Evolutionary conservation across 2,113 vertebrate species (phyloP).

Genomic region (Otis tarda): DNA sequence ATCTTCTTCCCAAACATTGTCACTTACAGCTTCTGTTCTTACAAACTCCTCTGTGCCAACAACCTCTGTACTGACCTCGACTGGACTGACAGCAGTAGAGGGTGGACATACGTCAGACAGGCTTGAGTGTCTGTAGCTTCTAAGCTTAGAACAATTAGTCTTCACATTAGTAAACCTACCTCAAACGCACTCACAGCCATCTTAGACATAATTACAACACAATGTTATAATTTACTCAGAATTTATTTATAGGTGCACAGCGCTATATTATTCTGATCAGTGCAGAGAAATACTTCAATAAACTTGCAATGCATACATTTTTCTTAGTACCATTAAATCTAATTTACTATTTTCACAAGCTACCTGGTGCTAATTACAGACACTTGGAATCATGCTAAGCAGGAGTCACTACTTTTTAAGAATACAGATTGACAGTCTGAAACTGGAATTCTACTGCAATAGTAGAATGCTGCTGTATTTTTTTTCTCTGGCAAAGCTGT

Average conservation of each 20-base stretch:
- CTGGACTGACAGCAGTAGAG: background rate
- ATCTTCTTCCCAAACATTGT: background rate
- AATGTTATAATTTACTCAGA: background rate
- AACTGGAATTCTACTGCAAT: background rate
- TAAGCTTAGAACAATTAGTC: accelerated
- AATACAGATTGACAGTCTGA: background rate
- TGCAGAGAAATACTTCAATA: background rate
- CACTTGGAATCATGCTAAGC: background rate
- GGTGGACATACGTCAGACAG: accelerated
- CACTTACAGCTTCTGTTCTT: background rate
- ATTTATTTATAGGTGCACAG: background rate
- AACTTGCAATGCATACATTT: background rate
- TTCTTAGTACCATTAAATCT: background rate
- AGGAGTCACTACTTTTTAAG: background rate
- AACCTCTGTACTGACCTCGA: background rate
- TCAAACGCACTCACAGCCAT: background rate
- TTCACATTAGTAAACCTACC: background rate
- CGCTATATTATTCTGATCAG: background rate
- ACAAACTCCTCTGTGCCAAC: background rate
- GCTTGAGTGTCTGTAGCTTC: background rate
- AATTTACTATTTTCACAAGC: background rate
- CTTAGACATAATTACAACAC: background rate
- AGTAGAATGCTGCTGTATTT: background rate
- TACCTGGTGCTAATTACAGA: background rate
- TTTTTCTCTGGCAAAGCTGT: background rate